Base-by-base conservation (phyloP, 2,888 invertebrate genomes). In the Andrena haemorrhoa region DNA sequence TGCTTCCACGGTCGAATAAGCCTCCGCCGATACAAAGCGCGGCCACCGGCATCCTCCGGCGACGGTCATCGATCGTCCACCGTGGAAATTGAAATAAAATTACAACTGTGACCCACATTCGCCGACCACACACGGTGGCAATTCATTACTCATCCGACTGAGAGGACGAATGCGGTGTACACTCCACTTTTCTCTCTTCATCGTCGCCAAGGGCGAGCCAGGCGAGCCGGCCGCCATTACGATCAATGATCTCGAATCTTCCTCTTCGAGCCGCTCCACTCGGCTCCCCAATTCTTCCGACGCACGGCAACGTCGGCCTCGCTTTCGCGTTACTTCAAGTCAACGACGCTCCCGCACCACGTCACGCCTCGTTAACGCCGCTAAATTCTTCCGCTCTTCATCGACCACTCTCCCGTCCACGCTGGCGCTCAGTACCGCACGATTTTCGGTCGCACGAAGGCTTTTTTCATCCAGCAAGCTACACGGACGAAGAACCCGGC, bases 1-100 rank as follows among this genome's bases (percentile, higher is more conserved):
- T 66, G 35, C 3, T 35, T 20, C 41, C 41, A 66, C 47, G 58
- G 6, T 61, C 33, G 16, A 33, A 5, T 26, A 26, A 56, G 56
- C 23, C 56, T 56, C 23, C 56, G 51, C 4, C 20, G 29, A 2
- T 31, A 29, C 56, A 41, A 65, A 35, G 51, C 68, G 47, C 68
- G 31, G 49, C 33, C 47, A 58, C 47, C 56, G 31, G 16, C 68
- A 51, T 60, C 29, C 47, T 61, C 56, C 33, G 49, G 23, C 29
- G 70, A 26, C 47, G 47, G 12, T 76, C 63, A 76, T 72, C 77
- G 77, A 73, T 76, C 58, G 49, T 35, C 5, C 12, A 20, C 29
- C 56, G 26, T 63, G 56, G 33, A 77, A 64, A 70, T 79, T 70
- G 58, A 69, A 75, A 75, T 76, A 76, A 79, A 70, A 76, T 70